A percentile compares a stretch with the other conserved stretches of the same genome.
phyloP scores from a whole-genome alignment of 2,888 invertebrate genomes.

The Brassicogethes aeneus region DNA sequence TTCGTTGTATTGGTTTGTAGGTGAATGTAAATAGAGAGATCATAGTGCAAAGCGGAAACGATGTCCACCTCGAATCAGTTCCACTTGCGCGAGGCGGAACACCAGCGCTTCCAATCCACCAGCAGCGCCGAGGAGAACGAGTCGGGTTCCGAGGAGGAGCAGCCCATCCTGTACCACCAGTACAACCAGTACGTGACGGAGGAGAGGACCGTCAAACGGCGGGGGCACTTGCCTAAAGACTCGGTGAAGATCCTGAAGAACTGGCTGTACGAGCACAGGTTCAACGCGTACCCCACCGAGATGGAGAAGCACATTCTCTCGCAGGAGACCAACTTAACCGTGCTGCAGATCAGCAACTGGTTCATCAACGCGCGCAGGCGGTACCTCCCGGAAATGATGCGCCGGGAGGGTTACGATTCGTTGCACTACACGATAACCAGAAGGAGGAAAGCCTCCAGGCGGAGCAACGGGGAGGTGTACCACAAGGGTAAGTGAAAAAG shows the following conservation, averaged over 20 bases:
- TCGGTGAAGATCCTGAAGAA: conserved; percentile 38
- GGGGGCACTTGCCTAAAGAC: conserved; percentile 39
- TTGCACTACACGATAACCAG: conserved; percentile 39
- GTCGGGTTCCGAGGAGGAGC: conserved; percentile 28
- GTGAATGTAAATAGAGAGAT: not conserved
- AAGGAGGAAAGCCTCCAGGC: conserved; percentile 27
- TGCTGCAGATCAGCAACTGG: conserved; percentile 40
- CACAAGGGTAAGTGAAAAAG: conserved; percentile 27
- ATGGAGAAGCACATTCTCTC: conserved; percentile 39
- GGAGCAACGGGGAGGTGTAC: conserved; percentile 21
- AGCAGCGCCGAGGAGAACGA: conserved; percentile 33
- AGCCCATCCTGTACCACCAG: conserved; percentile 26
- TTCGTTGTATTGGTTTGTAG: no score
- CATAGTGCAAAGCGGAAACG: conserved; percentile 2
- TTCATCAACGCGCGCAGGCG: conserved; percentile 38
- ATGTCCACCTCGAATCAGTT: conserved; percentile 24
- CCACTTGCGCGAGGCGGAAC: conserved; percentile 20
- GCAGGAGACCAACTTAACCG: conserved; percentile 38
- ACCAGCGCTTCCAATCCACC: conserved; percentile 25
- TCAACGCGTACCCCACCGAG: conserved; percentile 40
- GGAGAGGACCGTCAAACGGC: conserved; percentile 27
- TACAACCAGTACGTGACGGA: conserved; percentile 16
- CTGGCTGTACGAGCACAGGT: conserved; percentile 40
- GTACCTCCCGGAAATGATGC: conserved; percentile 40
- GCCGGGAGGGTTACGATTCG: conserved; percentile 38